phyloP scores from a whole-genome alignment of 2,113 vertebrate species.

The Siniperca knerii region DNA sequence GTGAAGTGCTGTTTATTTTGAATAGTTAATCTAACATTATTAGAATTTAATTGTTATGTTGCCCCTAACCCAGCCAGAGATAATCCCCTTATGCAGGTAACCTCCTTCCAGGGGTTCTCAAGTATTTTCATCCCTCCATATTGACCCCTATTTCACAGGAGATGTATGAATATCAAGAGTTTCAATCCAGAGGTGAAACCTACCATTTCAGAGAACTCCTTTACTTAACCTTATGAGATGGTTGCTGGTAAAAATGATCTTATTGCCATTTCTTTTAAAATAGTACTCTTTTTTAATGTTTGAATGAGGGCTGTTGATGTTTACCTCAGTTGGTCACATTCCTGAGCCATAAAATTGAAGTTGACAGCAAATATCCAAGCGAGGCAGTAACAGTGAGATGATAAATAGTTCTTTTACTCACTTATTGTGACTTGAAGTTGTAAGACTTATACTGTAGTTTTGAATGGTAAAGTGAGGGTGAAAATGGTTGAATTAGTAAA shows the following conservation, averaged over 20 bases:
- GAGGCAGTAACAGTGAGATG: neutral
- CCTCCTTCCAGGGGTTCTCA: neutral
- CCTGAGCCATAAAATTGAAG: neutral
- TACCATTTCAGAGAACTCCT: neutral
- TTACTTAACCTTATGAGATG: neutral
- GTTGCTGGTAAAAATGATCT: neutral
- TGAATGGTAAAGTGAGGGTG: neutral
- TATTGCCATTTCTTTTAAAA: neutral
- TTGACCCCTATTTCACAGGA: neutral
- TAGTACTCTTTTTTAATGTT: neutral
- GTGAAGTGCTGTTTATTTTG: slow-evolving; percentile 14
- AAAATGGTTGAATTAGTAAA: neutral
- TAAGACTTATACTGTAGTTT: neutral
- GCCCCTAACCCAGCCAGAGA: neutral
- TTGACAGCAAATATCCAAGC: neutral
- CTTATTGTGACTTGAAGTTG: neutral
- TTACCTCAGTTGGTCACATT: slow-evolving; percentile 1
- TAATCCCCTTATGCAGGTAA: neutral
- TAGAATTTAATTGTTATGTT: slow-evolving; percentile 8
- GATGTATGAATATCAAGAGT: neutral
- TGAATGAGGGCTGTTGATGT: neutral
- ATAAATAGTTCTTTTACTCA: neutral
- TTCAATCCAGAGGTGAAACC: neutral
- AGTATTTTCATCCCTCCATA: neutral
- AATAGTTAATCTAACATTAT: neutral